Evolutionary conservation across 2,113 vertebrate species (phyloP).

Genomic region (Corynorhinus townsendii): DNA sequence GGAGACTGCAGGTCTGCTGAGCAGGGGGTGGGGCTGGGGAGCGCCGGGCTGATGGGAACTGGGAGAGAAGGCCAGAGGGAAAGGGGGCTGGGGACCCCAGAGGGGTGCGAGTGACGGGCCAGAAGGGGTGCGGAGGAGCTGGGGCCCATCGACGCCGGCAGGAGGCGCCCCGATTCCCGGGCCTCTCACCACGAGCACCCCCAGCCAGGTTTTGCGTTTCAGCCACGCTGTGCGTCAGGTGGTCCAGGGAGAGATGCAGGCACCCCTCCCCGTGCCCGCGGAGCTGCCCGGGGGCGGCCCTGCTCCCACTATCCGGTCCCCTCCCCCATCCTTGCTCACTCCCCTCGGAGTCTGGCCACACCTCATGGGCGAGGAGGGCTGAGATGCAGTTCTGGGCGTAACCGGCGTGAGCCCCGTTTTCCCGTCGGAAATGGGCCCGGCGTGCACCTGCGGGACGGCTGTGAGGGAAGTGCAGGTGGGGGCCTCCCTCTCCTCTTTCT

Average conservation of each 20-base stretch:
- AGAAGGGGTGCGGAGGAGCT: neutral
- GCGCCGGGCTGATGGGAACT: neutral
- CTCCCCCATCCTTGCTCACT: neutral
- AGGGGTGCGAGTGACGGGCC: neutral
- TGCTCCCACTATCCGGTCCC: neutral
- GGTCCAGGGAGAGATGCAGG: neutral
- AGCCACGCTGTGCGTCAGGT: conserved; percentile 13
- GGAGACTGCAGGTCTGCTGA: neutral
- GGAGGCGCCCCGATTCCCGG: neutral
- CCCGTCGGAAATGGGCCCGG: neutral
- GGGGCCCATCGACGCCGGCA: neutral
- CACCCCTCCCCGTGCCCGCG: rapidly evolving
- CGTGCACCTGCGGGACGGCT: neutral
- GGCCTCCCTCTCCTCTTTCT: neutral
- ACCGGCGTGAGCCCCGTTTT: neutral
- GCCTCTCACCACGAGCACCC: neutral
- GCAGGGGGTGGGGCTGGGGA: neutral
- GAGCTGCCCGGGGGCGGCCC: neutral
- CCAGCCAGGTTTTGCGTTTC: conserved; percentile 42
- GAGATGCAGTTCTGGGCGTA: neutral
- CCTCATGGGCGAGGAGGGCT: neutral
- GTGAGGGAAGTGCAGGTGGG: neutral
- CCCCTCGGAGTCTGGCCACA: neutral
- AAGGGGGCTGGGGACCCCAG: neutral
- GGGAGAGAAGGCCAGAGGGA: neutral